Conservation (phyloP, 92 coral and sea anemone species). For the Nematostella vectensis region DNA sequence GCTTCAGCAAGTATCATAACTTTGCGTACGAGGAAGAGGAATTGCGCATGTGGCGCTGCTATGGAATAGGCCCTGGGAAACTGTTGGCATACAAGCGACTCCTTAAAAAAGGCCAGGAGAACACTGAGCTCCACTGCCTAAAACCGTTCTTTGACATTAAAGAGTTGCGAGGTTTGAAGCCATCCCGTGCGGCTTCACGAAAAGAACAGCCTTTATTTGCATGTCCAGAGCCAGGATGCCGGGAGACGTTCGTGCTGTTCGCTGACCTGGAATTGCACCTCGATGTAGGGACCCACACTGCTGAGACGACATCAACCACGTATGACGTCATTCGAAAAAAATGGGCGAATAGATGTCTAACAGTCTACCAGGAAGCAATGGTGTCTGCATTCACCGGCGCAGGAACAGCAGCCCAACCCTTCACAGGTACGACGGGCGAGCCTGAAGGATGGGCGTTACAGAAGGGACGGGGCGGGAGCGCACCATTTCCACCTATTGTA, state of each 20-base stretch:
- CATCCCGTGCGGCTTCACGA: not conserved
- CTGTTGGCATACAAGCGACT: conserved; percentile 4
- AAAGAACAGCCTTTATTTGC: not conserved
- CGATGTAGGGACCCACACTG: conserved; percentile 7
- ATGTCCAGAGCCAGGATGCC: conserved; percentile 7
- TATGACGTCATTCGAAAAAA: conserved; percentile 13
- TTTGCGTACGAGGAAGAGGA: conserved; percentile 11
- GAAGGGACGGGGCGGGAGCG: conserved; percentile 5
- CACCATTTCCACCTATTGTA: conserved; percentile 16
- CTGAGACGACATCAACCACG: not conserved
- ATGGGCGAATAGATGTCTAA: conserved; percentile 8
- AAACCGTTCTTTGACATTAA: conserved; percentile 1
- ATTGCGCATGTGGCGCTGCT: conserved; percentile 32
- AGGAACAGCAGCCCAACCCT: not conserved
- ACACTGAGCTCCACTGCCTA: not conserved
- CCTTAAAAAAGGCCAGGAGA: conserved; percentile 12
- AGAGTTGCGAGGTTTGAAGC: not conserved
- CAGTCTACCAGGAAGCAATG: not conserved
- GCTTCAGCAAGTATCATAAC: conserved; percentile 39
- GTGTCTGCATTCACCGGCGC: not conserved
- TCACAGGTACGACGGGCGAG: not conserved
- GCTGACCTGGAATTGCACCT: conserved; percentile 18
- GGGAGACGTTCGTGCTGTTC: conserved; percentile 1
- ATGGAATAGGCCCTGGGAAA: conserved; percentile 38
- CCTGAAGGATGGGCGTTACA: conserved; percentile 14